Percentiles rank a stretch among this genome's conserved stretches.
phyloP scores from a whole-genome alignment of 2,797 vertebrate species.

The Peromyscus melanophrys region DNA sequence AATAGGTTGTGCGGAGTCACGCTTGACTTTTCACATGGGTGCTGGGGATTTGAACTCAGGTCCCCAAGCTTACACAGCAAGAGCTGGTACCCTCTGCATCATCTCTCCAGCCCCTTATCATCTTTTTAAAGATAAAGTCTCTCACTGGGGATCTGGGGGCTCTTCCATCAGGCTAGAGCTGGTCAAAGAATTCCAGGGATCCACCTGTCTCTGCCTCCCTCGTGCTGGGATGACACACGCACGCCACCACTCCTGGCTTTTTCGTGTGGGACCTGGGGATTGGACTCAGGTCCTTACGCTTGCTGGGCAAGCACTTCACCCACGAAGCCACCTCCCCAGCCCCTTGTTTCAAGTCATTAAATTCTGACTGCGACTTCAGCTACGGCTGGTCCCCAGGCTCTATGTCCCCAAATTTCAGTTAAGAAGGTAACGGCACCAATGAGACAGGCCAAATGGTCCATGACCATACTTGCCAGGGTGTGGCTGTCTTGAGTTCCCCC shows the following conservation, averaged over 20 bases:
- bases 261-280: not conserved
- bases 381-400: no score
- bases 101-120: not conserved
- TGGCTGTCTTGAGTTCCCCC: not conserved
- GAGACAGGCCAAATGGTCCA: not conserved
- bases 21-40: not conserved
- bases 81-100: no score
- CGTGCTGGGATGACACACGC: not conserved
- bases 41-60: not conserved
- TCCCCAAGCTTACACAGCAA: not conserved
- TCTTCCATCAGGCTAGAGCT: not conserved
- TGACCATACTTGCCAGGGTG: not conserved
- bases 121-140: not conserved
- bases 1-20: not conserved
- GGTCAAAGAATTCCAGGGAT: not conserved
- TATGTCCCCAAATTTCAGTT: not conserved
- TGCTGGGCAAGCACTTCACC: not conserved
- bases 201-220: not conserved
- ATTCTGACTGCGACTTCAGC: not conserved
- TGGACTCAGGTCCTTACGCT: not conserved
- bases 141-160: not conserved
- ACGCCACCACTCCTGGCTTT: not conserved
- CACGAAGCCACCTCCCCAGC: not conserved
- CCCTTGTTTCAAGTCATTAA: not conserved
- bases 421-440: not conserved